Conservation (phyloP, 2,113 vertebrate genomes). For the Phaetusa simplex region DNA sequence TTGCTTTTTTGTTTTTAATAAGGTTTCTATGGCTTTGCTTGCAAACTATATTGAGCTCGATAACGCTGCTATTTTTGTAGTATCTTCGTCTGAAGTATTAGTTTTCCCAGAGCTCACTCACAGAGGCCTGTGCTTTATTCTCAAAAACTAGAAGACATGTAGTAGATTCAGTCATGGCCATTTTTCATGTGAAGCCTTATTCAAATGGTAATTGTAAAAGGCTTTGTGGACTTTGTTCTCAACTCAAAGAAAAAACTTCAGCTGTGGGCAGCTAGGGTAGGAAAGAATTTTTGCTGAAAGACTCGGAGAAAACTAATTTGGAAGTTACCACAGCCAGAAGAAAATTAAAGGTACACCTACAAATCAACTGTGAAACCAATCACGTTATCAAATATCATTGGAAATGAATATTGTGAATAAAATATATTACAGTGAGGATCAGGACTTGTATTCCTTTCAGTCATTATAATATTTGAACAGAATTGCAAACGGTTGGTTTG, state of each 20-base stretch:
- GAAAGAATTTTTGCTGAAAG: conserved; percentile 47
- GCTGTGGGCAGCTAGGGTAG: background rate
- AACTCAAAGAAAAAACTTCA: conserved; percentile 48
- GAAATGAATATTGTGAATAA: conserved; percentile 1
- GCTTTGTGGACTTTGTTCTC: conserved; percentile 65
- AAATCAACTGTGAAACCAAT: conserved; percentile 15
- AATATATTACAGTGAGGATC: background rate
- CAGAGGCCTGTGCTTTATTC: conserved; percentile 32
- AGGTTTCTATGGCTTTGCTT: conserved; percentile 16
- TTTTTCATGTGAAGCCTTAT: conserved; percentile 61
- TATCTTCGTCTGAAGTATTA: conserved; percentile 10
- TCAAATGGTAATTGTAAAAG: conserved; percentile 58
- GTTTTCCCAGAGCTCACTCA: conserved; percentile 39
- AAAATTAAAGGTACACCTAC: conserved; percentile 14
- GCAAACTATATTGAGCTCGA: conserved; percentile 17
- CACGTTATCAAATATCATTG: background rate
- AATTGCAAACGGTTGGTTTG: background rate
- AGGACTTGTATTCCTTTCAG: background rate
- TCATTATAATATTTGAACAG: background rate
- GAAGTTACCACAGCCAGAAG: background rate
- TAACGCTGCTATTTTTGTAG: conserved; percentile 31
- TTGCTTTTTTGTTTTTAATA: conserved; percentile 12
- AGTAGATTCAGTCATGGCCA: conserved; percentile 22
- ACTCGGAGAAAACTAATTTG: conserved; percentile 21
- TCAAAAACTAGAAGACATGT: background rate